Base-by-base conservation (phyloP, 2,113 vertebrate genomes). In the Anas platyrhynchos region DNA sequence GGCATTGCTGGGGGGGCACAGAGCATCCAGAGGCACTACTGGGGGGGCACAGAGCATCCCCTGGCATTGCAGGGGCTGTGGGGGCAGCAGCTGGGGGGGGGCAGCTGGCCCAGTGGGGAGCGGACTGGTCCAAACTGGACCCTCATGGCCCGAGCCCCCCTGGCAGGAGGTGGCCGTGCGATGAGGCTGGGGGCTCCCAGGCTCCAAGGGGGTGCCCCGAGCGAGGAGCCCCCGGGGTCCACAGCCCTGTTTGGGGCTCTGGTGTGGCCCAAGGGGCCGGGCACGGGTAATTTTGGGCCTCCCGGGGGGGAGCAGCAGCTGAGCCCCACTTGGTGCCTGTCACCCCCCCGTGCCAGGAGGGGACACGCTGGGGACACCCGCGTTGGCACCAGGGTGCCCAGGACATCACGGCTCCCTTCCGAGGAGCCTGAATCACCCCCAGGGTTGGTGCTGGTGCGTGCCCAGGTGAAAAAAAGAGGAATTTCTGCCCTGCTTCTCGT, bases 131-230 rank as follows among this genome's bases (percentile, higher is more conserved):
- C 50, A 18, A 31, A 56, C 56, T 6, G 29, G 36, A 43, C 25
- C n/a, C 16, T 29, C 59, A 32, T 21, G 38, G 72, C 71, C 82
- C 72, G 36, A 66, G 9, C 62, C 62, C 27, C 26, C 7, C 16
- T 12, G 26, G 26, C 26, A 5, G 62, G 65, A 26, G 29, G 44
- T 6, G 50, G 55, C 27, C 2, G 14, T 38, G 22, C 7, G 1
- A 29, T 9, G 29, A 10, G 22, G 8, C 56, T 34, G 7, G 11
- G 4, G 41, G 38, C 12, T 73, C 18, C 2, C 7, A 12, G 2
- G 1, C 9, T 44, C 0, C 0, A 0, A 29, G 41, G 16, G 15
- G 27, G 41, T 44, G 21, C 13, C 43, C 13, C 0, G 5, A 4
- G 52, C 1, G 0, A 69, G 41, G 48, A 23, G 31, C 61, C 62